These are phyloP conservation scores for Oryzias melastigma DNA, from an alignment of 2,113 vertebrate genomes.

Conservation along the genomic window DNA sequence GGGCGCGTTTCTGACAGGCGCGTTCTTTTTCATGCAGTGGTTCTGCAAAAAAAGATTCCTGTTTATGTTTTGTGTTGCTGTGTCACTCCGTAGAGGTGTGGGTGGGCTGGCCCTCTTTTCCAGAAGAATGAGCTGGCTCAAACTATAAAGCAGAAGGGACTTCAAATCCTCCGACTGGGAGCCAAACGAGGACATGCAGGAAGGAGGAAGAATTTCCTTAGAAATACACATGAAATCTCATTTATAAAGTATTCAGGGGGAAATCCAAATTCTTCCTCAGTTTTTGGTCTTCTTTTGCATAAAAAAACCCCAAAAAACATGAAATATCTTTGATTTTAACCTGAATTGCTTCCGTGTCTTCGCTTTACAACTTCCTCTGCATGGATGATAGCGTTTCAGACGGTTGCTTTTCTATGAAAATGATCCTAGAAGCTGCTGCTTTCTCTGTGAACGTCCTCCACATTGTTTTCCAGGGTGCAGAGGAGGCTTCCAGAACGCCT, in stretches of 20 bases:
- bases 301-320: no score
- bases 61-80: constrained; percentile 49
- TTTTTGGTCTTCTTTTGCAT: no score
- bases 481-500: constrained; percentile 36
- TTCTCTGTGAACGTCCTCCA: constrained; percentile 7
- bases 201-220: constrained; percentile 1
- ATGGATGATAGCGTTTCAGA: background rate
- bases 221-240: no score
- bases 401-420: constrained; percentile 1
- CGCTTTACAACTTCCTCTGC: no score
- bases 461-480: constrained; percentile 44
- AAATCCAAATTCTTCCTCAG: no score
- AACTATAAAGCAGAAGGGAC: constrained; percentile 49
- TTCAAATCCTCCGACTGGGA: constrained; percentile 25
- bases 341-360: no score
- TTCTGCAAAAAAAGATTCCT: constrained; percentile 26
- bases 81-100: constrained; percentile 60
- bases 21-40: background rate
- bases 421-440: constrained; percentile 4
- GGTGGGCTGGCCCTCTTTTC: constrained; percentile 45
- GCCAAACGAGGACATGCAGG: constrained; percentile 20
- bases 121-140: constrained; percentile 47
- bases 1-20: constrained; percentile 25
- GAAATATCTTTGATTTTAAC: no score
- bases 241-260: no score